Evolutionary conservation across 2,113 vertebrate species (phyloP).

Genomic region (Gobius niger): DNA sequence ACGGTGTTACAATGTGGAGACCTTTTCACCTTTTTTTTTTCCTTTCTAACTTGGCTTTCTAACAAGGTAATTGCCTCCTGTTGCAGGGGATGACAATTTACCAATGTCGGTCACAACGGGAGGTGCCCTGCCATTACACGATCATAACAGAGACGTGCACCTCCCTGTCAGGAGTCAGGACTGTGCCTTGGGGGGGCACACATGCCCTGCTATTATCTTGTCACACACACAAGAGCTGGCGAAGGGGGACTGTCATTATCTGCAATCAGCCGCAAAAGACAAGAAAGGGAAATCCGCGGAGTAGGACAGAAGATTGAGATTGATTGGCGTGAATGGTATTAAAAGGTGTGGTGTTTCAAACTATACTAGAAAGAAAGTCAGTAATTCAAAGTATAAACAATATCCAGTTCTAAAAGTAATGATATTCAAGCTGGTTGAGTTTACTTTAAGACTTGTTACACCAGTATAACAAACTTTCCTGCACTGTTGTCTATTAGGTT

Average conservation of each 20-base stretch:
- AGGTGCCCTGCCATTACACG: slow-evolving; percentile 38
- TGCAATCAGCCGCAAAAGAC: slow-evolving; percentile 49
- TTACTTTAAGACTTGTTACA: not conserved
- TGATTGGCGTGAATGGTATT: slow-evolving; percentile 31
- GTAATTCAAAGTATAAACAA: slow-evolving; percentile 10
- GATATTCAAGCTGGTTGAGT: not conserved
- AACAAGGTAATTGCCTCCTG: slow-evolving; percentile 74
- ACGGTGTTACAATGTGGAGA: slow-evolving; percentile 31
- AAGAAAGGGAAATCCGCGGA: slow-evolving; percentile 59
- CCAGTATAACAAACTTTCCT: too few species aligned
- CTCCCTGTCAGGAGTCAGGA: slow-evolving; percentile 51
- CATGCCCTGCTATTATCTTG: slow-evolving; percentile 70
- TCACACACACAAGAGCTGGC: slow-evolving; percentile 27
- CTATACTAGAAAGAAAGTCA: not conserved
- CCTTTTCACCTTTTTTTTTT: slow-evolving; percentile 67
- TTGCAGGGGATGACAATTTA: slow-evolving; percentile 66
- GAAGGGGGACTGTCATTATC: slow-evolving; percentile 61
- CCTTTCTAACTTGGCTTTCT: slow-evolving; percentile 61
- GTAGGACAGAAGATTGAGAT: slow-evolving; percentile 37
- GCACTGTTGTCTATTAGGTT: not conserved
- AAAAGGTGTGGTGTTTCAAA: not conserved
- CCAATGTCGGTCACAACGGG: slow-evolving; percentile 47
- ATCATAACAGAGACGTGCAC: slow-evolving; percentile 49
- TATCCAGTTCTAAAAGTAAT: not conserved
- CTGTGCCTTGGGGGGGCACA: slow-evolving; percentile 61